A percentile compares a stretch with the other conserved stretches of the same genome.
phyloP scores from a whole-genome alignment of 2,888 invertebrate species.

The Ryuthela nishihirai region DNA sequence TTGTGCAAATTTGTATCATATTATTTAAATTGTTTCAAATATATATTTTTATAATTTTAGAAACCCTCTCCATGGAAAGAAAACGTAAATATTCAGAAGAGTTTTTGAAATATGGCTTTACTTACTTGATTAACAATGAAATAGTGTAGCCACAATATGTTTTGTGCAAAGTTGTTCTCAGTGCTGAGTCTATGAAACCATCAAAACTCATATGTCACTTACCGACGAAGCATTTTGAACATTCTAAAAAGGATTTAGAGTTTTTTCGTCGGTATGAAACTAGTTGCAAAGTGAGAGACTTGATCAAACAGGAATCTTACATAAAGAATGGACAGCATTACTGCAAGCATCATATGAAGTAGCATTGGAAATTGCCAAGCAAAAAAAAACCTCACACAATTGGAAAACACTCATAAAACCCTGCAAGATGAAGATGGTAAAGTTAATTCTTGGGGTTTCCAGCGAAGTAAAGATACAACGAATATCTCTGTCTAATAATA shows the following conservation, averaged over 20 bases:
- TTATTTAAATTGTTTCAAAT: too few relatives aligned
- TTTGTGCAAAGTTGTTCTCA: background rate
- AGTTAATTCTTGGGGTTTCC: background rate
- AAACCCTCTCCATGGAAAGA: background rate
- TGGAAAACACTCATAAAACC: background rate
- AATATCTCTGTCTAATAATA: background rate
- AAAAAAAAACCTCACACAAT: background rate
- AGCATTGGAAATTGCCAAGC: background rate
- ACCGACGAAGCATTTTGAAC: background rate
- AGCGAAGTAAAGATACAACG: background rate
- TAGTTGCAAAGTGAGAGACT: background rate
- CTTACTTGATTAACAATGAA: background rate
- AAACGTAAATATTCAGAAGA: background rate
- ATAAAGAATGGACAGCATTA: background rate
- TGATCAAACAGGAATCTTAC: background rate
- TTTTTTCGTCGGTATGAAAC: background rate
- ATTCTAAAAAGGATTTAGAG: background rate
- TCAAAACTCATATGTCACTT: background rate
- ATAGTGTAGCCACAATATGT: background rate
- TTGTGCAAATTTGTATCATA: too few relatives aligned
- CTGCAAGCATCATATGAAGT: background rate
- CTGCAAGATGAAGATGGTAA: background rate
- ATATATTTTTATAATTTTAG: background rate
- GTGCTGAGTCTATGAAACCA: background rate
- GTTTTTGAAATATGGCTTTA: too few relatives aligned